Evolutionary conservation across 2,888 invertebrate genomes (phyloP).

Genomic region (Ophraella communa): DNA sequence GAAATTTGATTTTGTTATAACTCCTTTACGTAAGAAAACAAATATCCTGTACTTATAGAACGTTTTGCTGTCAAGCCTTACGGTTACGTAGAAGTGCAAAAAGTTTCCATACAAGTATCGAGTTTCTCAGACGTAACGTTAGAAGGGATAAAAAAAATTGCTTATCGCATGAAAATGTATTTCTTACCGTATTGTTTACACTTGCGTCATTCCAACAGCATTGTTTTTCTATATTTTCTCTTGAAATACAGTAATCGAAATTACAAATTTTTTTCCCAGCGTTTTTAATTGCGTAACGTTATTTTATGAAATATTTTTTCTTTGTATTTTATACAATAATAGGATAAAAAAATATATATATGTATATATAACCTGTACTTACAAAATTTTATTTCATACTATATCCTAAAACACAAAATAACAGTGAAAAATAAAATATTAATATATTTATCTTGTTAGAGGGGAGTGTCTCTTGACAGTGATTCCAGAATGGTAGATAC

Average conservation of each 20-base stretch:
- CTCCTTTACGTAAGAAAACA: background rate
- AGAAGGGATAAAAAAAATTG: background rate
- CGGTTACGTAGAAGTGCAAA: background rate
- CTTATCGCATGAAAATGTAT: background rate
- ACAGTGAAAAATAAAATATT: too few species aligned
- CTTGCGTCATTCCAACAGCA: background rate
- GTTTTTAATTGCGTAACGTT: background rate
- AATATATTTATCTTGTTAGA: too few species aligned
- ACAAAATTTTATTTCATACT: too few species aligned
- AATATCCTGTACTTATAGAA: background rate
- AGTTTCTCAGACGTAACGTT: background rate
- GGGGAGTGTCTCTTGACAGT: too few species aligned
- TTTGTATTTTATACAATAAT: too few species aligned
- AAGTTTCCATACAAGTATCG: background rate
- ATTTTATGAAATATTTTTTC: background rate
- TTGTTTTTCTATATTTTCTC: background rate
- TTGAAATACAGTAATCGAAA: background rate
- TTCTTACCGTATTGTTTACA: background rate
- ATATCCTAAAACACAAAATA: too few species aligned
- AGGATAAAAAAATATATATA: too few species aligned
- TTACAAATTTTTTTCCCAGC: background rate
- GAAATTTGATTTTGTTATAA: background rate
- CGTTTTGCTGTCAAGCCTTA: background rate
- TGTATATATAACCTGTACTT: too few species aligned
- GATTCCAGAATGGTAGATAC: too few species aligned